Evolutionary conservation across 2,797 vertebrate species (phyloP).

Genomic region (Melanotaenia maccullochi): DNA sequence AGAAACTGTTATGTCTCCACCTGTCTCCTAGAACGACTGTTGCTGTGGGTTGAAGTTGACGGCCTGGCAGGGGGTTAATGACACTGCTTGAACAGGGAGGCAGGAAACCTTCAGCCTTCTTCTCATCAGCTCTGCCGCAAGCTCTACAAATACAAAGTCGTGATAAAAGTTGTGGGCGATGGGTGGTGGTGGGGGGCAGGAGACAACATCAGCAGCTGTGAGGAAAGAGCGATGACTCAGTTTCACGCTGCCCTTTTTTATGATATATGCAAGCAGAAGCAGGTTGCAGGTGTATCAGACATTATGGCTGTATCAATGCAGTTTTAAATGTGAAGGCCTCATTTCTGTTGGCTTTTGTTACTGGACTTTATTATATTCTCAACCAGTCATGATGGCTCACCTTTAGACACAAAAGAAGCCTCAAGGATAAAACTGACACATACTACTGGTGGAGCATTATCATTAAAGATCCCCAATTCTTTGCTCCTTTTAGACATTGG

Average conservation of each 20-base stretch:
- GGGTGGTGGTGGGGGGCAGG: background rate
- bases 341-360: slow-evolving; percentile 33
- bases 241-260: slow-evolving; percentile 30
- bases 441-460: slow-evolving; percentile 50
- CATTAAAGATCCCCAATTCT: slow-evolving; percentile 49
- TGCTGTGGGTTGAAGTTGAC: slow-evolving; percentile 37
- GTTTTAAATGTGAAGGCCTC: slow-evolving; percentile 28
- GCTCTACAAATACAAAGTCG: slow-evolving; percentile 36
- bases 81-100: slow-evolving; percentile 52
- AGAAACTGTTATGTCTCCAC: slow-evolving; percentile 26
- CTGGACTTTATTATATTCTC: slow-evolving; percentile 41
- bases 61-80: slow-evolving; percentile 68
- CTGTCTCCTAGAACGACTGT: slow-evolving; percentile 39
- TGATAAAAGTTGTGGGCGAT: slow-evolving; percentile 23
- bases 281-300: slow-evolving; percentile 37
- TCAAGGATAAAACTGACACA: slow-evolving; percentile 50
- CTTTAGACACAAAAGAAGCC: slow-evolving; percentile 52
- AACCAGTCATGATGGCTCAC: slow-evolving; percentile 31
- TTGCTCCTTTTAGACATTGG: slow-evolving; percentile 48
- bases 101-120: slow-evolving; percentile 35
- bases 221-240: slow-evolving; percentile 62
- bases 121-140: slow-evolving; percentile 58
- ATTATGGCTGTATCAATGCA: slow-evolving; percentile 9
- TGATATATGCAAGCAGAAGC: slow-evolving; percentile 31
- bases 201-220: slow-evolving; percentile 48